Evolutionary conservation across 1,140 invertebrate species (phyloP).

Genomic region (Dreissena polymorpha): DNA sequence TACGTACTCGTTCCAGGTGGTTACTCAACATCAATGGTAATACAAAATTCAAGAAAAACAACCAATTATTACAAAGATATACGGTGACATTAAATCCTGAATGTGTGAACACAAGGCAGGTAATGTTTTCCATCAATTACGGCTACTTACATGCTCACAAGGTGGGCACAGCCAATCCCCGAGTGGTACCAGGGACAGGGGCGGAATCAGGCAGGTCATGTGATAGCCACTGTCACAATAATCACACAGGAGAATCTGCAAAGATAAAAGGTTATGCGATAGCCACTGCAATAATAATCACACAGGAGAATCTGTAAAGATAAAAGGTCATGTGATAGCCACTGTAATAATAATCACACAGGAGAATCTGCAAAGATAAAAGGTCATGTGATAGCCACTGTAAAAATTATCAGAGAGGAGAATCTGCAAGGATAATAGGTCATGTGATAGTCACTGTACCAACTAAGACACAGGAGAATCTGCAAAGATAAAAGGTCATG

Average conservation of each 20-base stretch:
- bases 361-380: slow-evolving; percentile 42
- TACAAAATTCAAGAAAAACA: background rate
- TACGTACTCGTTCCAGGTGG: background rate
- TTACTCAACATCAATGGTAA: background rate
- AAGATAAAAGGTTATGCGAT: slow-evolving; percentile 35
- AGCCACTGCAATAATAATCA: slow-evolving; percentile 25
- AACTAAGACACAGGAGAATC: slow-evolving; percentile 42
- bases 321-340: too few species aligned
- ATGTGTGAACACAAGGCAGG: background rate
- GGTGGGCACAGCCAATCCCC: slow-evolving; percentile 40
- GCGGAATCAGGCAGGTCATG: slow-evolving; percentile 34
- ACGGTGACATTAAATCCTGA: background rate
- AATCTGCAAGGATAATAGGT: slow-evolving; percentile 35
- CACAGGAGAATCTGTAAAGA: slow-evolving; percentile 44
- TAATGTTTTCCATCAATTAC: background rate
- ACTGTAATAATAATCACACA: too few species aligned
- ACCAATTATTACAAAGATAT: background rate
- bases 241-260: slow-evolving; percentile 48
- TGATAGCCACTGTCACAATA: slow-evolving; percentile 31
- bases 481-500: too few species aligned
- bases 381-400: background rate
- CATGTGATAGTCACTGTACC: slow-evolving; percentile 31
- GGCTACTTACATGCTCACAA: slow-evolving; percentile 45
- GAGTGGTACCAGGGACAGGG: slow-evolving; percentile 27
- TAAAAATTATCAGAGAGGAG: slow-evolving; percentile 44